These are phyloP conservation scores for Tetramorium alpestre DNA, from an alignment of 1,140 invertebrate genomes.

Conservation along the genomic window DNA sequence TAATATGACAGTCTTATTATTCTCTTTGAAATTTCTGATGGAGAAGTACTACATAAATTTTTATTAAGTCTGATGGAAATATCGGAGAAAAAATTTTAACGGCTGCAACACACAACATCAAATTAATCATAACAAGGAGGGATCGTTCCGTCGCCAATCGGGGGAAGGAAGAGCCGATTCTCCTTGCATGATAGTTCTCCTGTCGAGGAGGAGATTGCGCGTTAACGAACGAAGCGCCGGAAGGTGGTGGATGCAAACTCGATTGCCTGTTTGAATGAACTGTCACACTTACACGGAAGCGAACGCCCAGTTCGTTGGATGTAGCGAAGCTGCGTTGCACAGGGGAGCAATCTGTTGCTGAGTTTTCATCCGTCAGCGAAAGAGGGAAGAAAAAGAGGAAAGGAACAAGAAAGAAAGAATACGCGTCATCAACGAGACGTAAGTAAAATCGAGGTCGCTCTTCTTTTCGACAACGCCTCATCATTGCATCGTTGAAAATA, in stretches of 20 bases:
- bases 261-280: constrained; percentile 69
- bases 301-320: constrained; percentile 29
- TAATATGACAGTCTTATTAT: not conserved
- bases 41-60: constrained; percentile 6
- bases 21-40: constrained; percentile 22
- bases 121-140: constrained; percentile 35
- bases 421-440: constrained; percentile 44
- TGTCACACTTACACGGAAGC: constrained; percentile 48
- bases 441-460: constrained; percentile 43
- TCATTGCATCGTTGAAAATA: constrained; percentile 17
- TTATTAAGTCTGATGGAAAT: not conserved
- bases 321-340: constrained; percentile 11
- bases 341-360: constrained; percentile 72
- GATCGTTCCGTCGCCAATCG: constrained; percentile 22
- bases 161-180: constrained; percentile 40
- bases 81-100: not conserved
- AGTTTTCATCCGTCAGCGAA: constrained; percentile 50
- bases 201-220: constrained; percentile 63
- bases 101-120: constrained; percentile 6
- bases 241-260: constrained; percentile 70
- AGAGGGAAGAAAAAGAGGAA: not conserved
- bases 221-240: constrained; percentile 67
- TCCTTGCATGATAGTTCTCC: not conserved
- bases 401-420: constrained; percentile 10
- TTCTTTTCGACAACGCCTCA: constrained; percentile 50